Evolutionary conservation across 2,888 invertebrate genomes (phyloP).

Genomic region (Rotaria socialis): DNA sequence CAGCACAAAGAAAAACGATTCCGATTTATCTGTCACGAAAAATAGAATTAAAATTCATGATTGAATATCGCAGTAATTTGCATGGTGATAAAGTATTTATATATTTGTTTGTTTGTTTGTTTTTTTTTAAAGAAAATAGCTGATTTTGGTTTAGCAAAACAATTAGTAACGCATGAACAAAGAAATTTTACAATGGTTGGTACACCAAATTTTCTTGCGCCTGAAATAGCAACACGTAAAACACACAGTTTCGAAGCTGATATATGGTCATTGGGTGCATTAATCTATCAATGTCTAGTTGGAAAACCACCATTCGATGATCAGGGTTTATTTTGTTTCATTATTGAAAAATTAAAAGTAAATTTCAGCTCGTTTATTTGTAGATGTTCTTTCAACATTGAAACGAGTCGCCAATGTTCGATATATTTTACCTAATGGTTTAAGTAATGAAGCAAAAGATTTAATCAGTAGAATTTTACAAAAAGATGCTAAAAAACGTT

Average conservation of each 20-base stretch:
- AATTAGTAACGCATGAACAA: conserved; percentile 75
- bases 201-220: conserved; percentile 92
- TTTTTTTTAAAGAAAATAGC: conserved; percentile 68
- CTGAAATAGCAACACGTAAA: conserved; percentile 77
- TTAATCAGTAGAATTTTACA: conserved; percentile 15
- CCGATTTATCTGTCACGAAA: too few relatives aligned
- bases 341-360: neutral
- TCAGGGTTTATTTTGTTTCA: conserved; percentile 63
- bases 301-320: conserved; percentile 90
- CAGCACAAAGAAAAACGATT: too few relatives aligned
- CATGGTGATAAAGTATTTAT: too few relatives aligned
- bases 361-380: neutral
- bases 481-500: conserved; percentile 21
- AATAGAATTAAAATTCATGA: too few relatives aligned
- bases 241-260: conserved; percentile 86
- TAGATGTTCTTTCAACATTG: conserved; percentile 32
- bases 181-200: conserved; percentile 94
- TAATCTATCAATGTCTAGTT: conserved; percentile 82
- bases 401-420: conserved; percentile 9
- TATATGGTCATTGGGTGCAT: conserved; percentile 92
- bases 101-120: neutral
- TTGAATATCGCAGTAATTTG: too few relatives aligned
- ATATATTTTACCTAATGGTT: conserved; percentile 1
- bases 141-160: conserved; percentile 80
- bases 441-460: conserved; percentile 19